Conservation (phyloP, 2,888 invertebrate species). For the Frankliniella fusca region DNA sequence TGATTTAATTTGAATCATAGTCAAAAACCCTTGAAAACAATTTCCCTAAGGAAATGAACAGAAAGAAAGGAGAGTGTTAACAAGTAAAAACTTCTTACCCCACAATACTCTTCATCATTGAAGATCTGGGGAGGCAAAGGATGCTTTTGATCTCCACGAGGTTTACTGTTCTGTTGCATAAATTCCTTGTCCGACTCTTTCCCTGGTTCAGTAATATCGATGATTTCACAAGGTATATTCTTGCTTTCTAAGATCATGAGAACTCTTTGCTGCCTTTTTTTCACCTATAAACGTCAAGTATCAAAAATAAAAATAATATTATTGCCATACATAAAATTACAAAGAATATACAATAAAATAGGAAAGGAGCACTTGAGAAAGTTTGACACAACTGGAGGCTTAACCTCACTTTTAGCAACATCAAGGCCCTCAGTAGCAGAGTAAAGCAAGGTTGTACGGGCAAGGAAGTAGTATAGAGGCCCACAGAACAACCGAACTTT, state of each 20-base stretch:
- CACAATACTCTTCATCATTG: slow-evolving; percentile 86
- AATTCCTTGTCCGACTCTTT: slow-evolving; percentile 82
- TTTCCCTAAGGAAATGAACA: background rate
- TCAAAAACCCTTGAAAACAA: background rate
- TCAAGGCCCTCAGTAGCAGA: too few relatives aligned
- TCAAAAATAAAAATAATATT: slow-evolving; percentile 25
- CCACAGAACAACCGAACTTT: too few relatives aligned
- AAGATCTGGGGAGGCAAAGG: slow-evolving; percentile 92
- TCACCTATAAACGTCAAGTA: slow-evolving; percentile 64
- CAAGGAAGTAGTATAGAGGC: too few relatives aligned
- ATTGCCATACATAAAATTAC: background rate
- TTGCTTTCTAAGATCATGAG: slow-evolving; percentile 90
- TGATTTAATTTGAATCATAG: background rate
- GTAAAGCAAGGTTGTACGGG: too few relatives aligned
- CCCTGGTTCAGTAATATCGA: slow-evolving; percentile 94
- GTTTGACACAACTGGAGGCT: slow-evolving; percentile 17
- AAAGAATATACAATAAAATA: background rate
- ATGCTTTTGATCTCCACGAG: slow-evolving; percentile 69
- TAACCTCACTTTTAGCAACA: background rate
- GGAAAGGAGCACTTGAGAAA: too few relatives aligned
- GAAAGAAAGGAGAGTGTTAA: slow-evolving; percentile 11
- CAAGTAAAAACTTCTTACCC: slow-evolving; percentile 57
- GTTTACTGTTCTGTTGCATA: slow-evolving; percentile 83
- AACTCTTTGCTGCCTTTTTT: slow-evolving; percentile 91
- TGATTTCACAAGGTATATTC: slow-evolving; percentile 78